A percentile compares a stretch with the other conserved stretches of the same genome.
Evolutionary conservation across 2,888 invertebrate species (phyloP).

Genomic region (Myopa testacea): DNA sequence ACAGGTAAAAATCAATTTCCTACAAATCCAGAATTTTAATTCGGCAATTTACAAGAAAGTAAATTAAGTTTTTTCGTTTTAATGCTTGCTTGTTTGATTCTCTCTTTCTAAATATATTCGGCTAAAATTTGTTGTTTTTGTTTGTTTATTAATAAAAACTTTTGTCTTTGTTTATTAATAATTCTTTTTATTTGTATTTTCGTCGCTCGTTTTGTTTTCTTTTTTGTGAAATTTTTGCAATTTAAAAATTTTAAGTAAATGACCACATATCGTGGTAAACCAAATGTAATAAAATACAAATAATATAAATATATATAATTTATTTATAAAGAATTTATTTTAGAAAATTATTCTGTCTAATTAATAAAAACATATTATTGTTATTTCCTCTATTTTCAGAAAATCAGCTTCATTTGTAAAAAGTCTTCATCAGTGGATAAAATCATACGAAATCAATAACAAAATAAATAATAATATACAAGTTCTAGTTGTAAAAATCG

Average conservation of each 20-base stretch:
- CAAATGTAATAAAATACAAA: background rate
- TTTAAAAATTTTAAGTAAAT: background rate
- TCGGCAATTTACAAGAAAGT: background rate
- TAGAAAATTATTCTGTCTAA: too few species aligned
- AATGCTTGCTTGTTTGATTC: background rate
- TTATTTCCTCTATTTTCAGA: conserved; percentile 24
- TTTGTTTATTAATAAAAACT: background rate
- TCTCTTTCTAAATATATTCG: background rate
- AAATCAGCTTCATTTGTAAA: conserved; percentile 26
- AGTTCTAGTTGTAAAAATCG: background rate
- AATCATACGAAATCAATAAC: background rate
- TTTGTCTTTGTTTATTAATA: background rate
- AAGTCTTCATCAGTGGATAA: conserved; percentile 11
- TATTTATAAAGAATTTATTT: too few species aligned
- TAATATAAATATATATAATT: background rate
- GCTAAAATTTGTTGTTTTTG: background rate
- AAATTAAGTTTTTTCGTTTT: background rate
- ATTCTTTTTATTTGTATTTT: background rate
- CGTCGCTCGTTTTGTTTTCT: conserved; percentile 18
- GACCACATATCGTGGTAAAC: too few species aligned
- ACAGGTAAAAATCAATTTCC: conserved; percentile 28
- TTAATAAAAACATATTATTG: background rate
- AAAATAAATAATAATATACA: background rate
- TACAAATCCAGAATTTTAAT: background rate
- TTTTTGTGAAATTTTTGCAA: conserved; percentile 34